Evolutionary conservation across 1,140 invertebrate genomes (phyloP), one percentile per base, ranked within the genome.

Genomic region (Macrotrachela quadricornifera): DNA sequence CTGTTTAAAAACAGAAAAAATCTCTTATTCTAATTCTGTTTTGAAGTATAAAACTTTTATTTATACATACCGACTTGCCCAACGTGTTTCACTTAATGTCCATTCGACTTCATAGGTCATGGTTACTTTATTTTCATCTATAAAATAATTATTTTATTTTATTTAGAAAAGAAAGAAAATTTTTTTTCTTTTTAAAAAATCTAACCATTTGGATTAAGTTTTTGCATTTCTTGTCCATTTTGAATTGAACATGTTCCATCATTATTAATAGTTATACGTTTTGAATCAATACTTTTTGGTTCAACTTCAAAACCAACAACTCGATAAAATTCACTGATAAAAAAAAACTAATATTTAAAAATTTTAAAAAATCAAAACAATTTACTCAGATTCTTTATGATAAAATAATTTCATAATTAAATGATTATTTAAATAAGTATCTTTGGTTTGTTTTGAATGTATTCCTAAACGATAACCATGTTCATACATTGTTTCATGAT

Each of bases 291-390:
- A 63, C 76, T 78, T 62, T 75, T 74, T 16, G 88, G 80, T 67
- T 86, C 80, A 13, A 94, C 86, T 75, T 92, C 85, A 74, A 95
- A 96, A 49, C 87, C 86, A 46, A 97, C 88, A 38, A 96, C 86
- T 70, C 90, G 75, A 70, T 82, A 90, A 55, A 78, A 77, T 62
- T 81, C 78, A 10, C 15, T 50, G 16, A 21, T 30, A n/a, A 4
- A 30, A 30, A 30, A 30, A 30, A 4, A 30, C 21, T 4, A 30
- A 8, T 4, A 30, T 30, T 30, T 30, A 30, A 30, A 30, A 30
- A 30, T 30, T 4, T 30, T 8, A 30, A 30, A 30, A 30, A 30
- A 30, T 4, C 21, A 30, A 30, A 30, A 30, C 21, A 30, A 30
- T 8, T 30, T 30, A 30, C 21, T 30, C 21, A 17, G 51, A 30